These are phyloP conservation scores for Orthosia gracilis DNA, from an alignment of 2,888 invertebrate species.

Conservation along the genomic window DNA sequence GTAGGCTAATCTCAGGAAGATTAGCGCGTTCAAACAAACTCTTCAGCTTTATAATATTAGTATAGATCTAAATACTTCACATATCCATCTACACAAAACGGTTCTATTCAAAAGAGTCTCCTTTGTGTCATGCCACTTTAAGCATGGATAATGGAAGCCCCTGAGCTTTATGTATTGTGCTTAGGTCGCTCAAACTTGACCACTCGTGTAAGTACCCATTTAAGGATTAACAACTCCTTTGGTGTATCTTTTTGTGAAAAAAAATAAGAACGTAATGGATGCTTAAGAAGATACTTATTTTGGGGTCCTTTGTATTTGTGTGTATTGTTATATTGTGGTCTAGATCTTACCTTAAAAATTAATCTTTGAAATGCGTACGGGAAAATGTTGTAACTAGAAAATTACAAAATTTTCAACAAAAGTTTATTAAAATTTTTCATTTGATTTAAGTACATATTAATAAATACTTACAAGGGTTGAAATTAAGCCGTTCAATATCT, in stretches of 20 bases:
- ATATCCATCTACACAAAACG: background rate
- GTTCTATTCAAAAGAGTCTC: background rate
- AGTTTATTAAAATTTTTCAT: background rate
- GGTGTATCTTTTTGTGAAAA: constrained; percentile 10
- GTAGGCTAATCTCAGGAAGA: no score
- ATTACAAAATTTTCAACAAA: no score
- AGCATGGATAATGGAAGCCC: constrained; percentile 26
- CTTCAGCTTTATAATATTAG: no score
- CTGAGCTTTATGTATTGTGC: constrained; percentile 9
- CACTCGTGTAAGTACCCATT: constrained; percentile 34
- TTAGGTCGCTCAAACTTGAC: constrained; percentile 27
- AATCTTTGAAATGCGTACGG: background rate
- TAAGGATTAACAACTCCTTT: constrained; percentile 40
- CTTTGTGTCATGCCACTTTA: constrained; percentile 14
- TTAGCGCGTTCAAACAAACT: no score
- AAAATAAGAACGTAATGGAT: constrained; percentile 10
- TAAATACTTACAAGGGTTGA: no score
- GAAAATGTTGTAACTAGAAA: background rate
- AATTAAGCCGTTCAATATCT: no score
- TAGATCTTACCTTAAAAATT: background rate
- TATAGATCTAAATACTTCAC: background rate
- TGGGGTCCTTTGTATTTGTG: background rate
- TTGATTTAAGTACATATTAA: background rate
- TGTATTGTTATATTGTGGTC: background rate
- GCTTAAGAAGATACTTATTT: background rate